A percentile compares a stretch with the other conserved stretches of the same genome.
Evolutionary conservation across 1,140 invertebrate genomes (phyloP).

Genomic region (Papilio polyxenes): DNA sequence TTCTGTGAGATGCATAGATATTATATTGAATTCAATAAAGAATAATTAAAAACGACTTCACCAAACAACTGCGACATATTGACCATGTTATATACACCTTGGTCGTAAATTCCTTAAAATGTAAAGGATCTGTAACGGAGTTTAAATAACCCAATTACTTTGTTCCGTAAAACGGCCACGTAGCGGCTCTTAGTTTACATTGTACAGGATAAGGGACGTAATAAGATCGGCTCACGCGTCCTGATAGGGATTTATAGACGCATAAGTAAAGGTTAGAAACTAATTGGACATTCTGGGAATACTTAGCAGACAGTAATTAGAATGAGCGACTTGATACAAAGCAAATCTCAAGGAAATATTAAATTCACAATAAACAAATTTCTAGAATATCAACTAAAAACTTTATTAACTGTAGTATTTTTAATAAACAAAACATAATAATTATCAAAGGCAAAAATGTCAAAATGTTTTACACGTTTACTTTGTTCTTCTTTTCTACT

Average conservation of each 20-base stretch:
- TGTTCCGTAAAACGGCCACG: constrained; percentile 59
- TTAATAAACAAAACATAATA: too few relatives aligned
- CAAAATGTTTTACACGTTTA: too few relatives aligned
- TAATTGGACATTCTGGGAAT: constrained; percentile 30
- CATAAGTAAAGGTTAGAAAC: constrained; percentile 37
- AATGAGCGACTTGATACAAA: neutral
- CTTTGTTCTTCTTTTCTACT: too few relatives aligned
- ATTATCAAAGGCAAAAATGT: too few relatives aligned
- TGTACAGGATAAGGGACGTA: constrained; percentile 45
- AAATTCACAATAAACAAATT: neutral
- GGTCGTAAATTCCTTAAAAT: constrained; percentile 16
- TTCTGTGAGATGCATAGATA: neutral
- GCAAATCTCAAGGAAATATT: neutral
- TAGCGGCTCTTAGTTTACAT: constrained; percentile 55
- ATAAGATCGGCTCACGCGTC: constrained; percentile 51
- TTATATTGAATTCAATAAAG: neutral
- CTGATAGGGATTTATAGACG: constrained; percentile 44
- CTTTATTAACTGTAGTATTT: too few relatives aligned
- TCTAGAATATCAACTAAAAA: too few relatives aligned
- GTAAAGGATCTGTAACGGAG: constrained; percentile 16
- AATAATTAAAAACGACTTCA: neutral
- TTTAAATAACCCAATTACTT: constrained; percentile 60
- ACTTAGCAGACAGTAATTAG: constrained; percentile 23
- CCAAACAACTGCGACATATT: neutral
- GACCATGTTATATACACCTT: neutral